A percentile compares a stretch with the other conserved stretches of the same genome.
Conservation (phyloP, 2,888 invertebrate species). For the Ectemnius continuus region DNA sequence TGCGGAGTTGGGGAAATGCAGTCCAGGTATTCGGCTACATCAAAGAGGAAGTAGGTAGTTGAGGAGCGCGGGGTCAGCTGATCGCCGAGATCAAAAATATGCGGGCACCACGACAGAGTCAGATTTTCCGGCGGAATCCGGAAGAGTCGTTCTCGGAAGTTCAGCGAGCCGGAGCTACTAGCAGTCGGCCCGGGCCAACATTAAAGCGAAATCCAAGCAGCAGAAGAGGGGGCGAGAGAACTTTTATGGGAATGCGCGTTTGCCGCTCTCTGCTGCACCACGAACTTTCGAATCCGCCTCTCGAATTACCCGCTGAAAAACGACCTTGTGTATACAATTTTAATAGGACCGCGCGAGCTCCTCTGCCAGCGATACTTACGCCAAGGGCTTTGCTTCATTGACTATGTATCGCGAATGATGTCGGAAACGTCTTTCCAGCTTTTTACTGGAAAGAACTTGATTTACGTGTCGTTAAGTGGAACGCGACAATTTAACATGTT, state of each 20-base stretch:
- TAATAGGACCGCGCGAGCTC: conserved; percentile 35
- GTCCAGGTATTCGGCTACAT: too few relatives aligned
- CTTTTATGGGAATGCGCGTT: conserved; percentile 36
- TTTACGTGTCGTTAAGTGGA: neutral
- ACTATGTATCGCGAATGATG: neutral
- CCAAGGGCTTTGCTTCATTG: neutral
- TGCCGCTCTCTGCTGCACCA: conserved; percentile 12
- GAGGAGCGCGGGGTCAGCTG: conserved; percentile 11
- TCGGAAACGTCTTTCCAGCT: conserved; percentile 30
- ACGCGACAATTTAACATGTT: too few relatives aligned
- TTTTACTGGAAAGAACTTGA: neutral
- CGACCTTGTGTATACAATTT: conserved; percentile 39
- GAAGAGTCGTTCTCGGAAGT: conserved; percentile 30
- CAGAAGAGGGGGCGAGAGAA: conserved; percentile 20
- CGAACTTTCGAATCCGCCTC: conserved; percentile 51
- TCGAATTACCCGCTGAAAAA: conserved; percentile 43
- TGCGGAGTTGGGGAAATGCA: too few relatives aligned
- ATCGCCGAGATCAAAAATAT: conserved; percentile 27
- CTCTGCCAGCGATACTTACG: neutral
- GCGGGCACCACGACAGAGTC: conserved; percentile 8
- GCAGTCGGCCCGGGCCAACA: conserved; percentile 16
- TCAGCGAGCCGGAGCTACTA: conserved; percentile 9
- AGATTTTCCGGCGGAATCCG: conserved; percentile 26
- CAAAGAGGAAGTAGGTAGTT: conserved; percentile 10
- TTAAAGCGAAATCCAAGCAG: conserved; percentile 29